Conservation (phyloP, 1,140 invertebrate species). For the Trichonephila inaurata region DNA sequence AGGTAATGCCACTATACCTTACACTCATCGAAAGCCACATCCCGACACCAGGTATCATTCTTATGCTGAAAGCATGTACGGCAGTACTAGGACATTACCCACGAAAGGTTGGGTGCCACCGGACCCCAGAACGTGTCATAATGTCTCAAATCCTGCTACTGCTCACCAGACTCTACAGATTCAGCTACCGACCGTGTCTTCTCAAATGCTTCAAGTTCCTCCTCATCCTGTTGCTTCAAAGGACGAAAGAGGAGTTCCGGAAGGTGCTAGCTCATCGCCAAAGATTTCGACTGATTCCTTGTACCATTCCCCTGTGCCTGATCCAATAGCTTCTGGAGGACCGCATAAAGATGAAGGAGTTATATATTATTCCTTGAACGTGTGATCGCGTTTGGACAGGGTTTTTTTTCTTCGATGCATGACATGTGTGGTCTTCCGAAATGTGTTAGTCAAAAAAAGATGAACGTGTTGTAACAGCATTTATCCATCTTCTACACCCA, state of each 20-base stretch:
- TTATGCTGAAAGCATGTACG: constrained; percentile 75
- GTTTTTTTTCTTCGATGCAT: not conserved
- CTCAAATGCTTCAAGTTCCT: constrained; percentile 60
- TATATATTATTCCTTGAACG: constrained; percentile 78
- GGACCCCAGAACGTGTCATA: constrained; percentile 43
- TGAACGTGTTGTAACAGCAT: constrained; percentile 70
- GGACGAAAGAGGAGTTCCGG: constrained; percentile 79
- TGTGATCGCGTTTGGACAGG: constrained; percentile 60
- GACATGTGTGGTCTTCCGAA: constrained; percentile 58
- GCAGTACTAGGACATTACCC: constrained; percentile 67
- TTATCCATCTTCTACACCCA: constrained; percentile 37
- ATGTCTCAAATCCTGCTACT: not conserved
- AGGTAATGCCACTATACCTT: constrained; percentile 68
- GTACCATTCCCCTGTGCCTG: constrained; percentile 63
- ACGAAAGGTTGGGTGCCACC: constrained; percentile 41
- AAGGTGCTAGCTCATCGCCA: constrained; percentile 80
- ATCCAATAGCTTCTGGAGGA: constrained; percentile 43
- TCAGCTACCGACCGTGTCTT: constrained; percentile 11
- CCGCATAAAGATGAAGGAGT: constrained; percentile 75
- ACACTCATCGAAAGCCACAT: constrained; percentile 61
- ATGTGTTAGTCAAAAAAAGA: constrained; percentile 15
- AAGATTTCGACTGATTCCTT: constrained; percentile 75
- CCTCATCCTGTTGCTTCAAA: constrained; percentile 51
- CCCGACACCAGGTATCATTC: constrained; percentile 70
- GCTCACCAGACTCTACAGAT: constrained; percentile 25